phyloP scores from a whole-genome alignment of 1,140 invertebrate genomes.

The Leptinotarsa texana region DNA sequence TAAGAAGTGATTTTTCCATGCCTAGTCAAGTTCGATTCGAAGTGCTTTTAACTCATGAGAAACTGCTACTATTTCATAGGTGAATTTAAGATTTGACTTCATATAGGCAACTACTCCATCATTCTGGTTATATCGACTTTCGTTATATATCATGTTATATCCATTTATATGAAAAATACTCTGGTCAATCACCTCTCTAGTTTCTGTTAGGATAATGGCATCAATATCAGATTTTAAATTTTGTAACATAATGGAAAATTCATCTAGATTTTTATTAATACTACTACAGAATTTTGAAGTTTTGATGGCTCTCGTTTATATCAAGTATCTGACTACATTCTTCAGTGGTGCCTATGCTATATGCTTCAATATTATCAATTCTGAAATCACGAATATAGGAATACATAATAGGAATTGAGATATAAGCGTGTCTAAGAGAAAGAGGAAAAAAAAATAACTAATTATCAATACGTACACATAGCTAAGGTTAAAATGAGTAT shows the following conservation, averaged over 20 bases:
- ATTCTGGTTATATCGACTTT: constrained; percentile 11
- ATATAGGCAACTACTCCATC: constrained; percentile 9
- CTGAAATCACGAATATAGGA: too few relatives aligned
- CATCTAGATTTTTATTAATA: constrained; percentile 13
- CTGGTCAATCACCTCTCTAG: not conserved
- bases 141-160: not conserved
- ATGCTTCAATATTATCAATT: too few relatives aligned
- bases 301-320: too few relatives aligned
- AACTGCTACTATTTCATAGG: not conserved
- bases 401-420: too few relatives aligned
- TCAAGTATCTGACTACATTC: too few relatives aligned
- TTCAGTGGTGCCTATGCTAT: too few relatives aligned
- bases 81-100: constrained; percentile 15
- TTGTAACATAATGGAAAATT: constrained; percentile 2
- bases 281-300: too few relatives aligned
- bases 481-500: too few relatives aligned
- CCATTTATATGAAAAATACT: constrained; percentile 1
- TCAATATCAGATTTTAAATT: constrained; percentile 9
- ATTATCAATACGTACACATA: too few relatives aligned
- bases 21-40: not conserved
- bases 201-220: constrained; percentile 13
- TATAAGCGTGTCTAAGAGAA: too few relatives aligned
- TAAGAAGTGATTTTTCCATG: not conserved
- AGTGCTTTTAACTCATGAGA: not conserved
- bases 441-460: too few relatives aligned